Conservation (phyloP, 1,140 invertebrate genomes). For the Bombyx mandarina region DNA sequence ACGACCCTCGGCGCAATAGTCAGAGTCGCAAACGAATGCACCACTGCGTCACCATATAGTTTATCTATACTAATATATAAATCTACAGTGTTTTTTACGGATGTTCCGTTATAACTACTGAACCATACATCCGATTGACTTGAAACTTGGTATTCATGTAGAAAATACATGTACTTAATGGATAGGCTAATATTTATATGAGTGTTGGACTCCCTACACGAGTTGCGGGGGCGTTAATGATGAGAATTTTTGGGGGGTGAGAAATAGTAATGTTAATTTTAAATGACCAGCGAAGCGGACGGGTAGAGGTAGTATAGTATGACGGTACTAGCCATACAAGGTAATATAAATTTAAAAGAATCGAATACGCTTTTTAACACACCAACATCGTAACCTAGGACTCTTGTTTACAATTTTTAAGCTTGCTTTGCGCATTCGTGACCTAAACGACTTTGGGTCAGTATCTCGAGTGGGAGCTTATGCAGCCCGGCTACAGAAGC, state of each 20-base stretch:
- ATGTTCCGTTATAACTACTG: no score
- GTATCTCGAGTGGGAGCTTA: conserved; percentile 4
- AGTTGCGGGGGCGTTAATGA: no score
- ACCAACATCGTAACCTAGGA: conserved; percentile 1
- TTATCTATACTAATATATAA: no score
- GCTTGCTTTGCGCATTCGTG: conserved; percentile 12
- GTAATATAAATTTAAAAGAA: neutral
- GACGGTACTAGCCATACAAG: neutral
- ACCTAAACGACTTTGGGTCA: neutral
- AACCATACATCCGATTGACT: no score
- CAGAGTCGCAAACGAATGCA: neutral
- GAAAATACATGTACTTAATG: no score
- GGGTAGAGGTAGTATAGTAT: neutral
- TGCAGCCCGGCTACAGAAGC: neutral
- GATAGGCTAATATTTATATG: no score
- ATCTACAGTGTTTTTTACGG: no score
- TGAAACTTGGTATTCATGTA: no score
- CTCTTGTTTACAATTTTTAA: conserved; percentile 15
- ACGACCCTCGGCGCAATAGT: neutral
- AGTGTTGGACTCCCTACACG: no score
- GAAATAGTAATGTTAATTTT: no score
- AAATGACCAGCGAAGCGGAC: no score
- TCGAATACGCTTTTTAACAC: conserved; percentile 2
- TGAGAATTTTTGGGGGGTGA: no score
- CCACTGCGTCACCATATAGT: neutral